Percentiles rank a stretch among this genome's conserved stretches.
phyloP scores from a whole-genome alignment of 2,113 vertebrate genomes.

The Oryzias melastigma region DNA sequence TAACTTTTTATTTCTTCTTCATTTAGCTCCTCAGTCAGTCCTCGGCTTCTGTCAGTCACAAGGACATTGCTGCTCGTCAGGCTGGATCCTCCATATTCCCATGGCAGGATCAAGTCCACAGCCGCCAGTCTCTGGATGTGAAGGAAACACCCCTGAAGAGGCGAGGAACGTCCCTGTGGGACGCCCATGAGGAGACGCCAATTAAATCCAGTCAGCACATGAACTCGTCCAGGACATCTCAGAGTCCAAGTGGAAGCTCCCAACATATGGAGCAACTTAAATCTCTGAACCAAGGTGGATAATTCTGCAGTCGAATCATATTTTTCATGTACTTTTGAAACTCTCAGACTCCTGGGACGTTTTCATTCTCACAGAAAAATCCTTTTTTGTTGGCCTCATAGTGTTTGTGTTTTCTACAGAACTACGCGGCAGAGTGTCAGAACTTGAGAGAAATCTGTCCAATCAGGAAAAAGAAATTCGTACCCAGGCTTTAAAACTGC shows the following conservation, averaged over 20 bases:
- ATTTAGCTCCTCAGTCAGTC: constrained; percentile 71
- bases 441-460: constrained; percentile 81
- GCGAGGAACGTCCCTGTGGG: constrained; percentile 71
- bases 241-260: constrained; percentile 61
- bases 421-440: constrained; percentile 77
- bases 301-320: background rate
- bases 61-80: constrained; percentile 87
- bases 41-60: constrained; percentile 75
- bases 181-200: constrained; percentile 77
- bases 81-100: constrained; percentile 89
- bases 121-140: constrained; percentile 58
- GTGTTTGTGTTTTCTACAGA: constrained; percentile 69
- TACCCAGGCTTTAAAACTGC: constrained; percentile 73
- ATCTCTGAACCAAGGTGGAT: constrained; percentile 86
- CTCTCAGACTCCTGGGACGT: no score
- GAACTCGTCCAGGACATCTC: constrained; percentile 56
- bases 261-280: constrained; percentile 78
- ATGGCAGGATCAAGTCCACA: constrained; percentile 83
- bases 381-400: background rate
- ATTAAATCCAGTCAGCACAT: constrained; percentile 58
- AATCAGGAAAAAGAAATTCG: constrained; percentile 83
- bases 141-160: constrained; percentile 80
- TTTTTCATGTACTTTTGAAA: no score
- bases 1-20: constrained; percentile 17
- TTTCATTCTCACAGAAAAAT: no score